Evolutionary conservation across 2,113 vertebrate species (phyloP), one percentile per base, ranked within the genome.

Genomic region (Hippocampus abdominalis): DNA sequence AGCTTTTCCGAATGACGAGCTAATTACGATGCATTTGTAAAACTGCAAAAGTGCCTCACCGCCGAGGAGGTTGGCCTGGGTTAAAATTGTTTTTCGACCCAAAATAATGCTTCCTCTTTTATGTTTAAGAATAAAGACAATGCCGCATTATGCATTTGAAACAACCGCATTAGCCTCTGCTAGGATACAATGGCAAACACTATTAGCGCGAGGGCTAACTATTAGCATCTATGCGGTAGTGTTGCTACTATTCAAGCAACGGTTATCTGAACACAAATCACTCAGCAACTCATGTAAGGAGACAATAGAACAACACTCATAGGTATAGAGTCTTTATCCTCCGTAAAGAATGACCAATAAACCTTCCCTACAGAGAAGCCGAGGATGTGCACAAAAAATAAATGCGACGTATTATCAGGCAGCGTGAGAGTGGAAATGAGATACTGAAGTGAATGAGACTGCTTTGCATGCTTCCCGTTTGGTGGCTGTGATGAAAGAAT

Each of bases 91-190:
- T 8, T 49, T 48, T 48, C 16, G 3, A 18, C 3, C 46, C 4
- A 53, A 53, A n/a, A 54, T 23, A 54, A 54, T 53, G n/a, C 2
- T 54, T 32, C 51, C 20, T n/a, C 51, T 8, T 54, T 54, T 54
- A 54, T n/a, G 21, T 23, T 54, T 54, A 54, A 54, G 21, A 65
- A 66, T 27, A 67, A 10, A 75, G 36, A 71, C 54, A 27, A 29
- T 29, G 29, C 0, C 2, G 0, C 39, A 53, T 4, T 72, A 69
- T 40, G 40, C 1, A 40, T 40, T 40, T 29, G 29, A 29, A 29
- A 29, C 29, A 29, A 29, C 29, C 29, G 4, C 29, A 29, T 29
- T 29, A 29, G 29, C 29, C 29, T 29, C 29, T 29, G 29, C 29
- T 29, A 29, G 29, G 29, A 29, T 29, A 29, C 29, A 3, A 29